Conservation (phyloP, 2,113 vertebrate genomes). For the Laterallus jamaicensis region DNA sequence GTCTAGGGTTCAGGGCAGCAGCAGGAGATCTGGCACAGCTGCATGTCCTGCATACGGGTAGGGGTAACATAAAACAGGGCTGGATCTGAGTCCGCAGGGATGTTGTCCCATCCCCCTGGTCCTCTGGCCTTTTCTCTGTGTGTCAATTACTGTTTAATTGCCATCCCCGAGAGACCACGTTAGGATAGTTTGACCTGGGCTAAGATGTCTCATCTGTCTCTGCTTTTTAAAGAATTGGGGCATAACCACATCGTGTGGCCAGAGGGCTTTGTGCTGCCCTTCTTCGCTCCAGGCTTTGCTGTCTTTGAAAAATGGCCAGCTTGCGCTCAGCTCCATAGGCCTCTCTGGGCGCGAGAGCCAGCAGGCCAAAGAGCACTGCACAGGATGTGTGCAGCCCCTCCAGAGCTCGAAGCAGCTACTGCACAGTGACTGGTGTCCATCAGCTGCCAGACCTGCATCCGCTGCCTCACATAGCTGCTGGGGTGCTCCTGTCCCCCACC, state of each 20-base stretch:
- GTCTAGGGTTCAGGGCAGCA: accelerated
- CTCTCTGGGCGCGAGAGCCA: not conserved
- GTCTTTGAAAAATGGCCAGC: not conserved
- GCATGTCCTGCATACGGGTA: not conserved
- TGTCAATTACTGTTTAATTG: not conserved
- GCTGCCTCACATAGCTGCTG: not conserved
- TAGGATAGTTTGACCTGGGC: not conserved
- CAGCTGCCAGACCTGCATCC: not conserved
- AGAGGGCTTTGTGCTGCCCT: not conserved
- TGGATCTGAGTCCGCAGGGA: not conserved
- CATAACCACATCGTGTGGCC: not conserved
- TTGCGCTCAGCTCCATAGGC: not conserved
- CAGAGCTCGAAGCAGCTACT: not conserved
- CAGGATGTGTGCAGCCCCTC: not conserved
- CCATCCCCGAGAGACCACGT: accelerated
- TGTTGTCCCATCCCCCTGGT: not conserved
- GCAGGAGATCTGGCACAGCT: not conserved
- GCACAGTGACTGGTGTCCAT: not conserved
- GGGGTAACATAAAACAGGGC: not conserved
- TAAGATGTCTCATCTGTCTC: not conserved
- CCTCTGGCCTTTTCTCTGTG: not conserved
- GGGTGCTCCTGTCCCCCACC: not conserved
- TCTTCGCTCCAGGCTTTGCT: not conserved
- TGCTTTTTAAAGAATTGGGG: not conserved
- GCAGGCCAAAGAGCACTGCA: not conserved